phyloP scores from a whole-genome alignment of 2,888 invertebrate genomes.

The Aleiodes testaceus region DNA sequence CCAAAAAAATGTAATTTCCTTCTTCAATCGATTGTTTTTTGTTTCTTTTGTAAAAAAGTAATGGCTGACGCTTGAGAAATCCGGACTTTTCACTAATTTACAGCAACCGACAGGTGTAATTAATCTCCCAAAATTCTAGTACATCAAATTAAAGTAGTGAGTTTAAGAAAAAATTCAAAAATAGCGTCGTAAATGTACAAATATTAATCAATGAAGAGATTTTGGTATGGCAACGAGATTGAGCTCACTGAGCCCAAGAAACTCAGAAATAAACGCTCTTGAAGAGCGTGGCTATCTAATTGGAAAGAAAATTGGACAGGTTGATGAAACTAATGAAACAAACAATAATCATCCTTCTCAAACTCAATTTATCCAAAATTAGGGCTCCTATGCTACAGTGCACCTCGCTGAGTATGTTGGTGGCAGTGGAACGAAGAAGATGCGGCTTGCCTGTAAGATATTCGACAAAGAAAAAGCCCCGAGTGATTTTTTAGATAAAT shows the following conservation, averaged over 20 bases:
- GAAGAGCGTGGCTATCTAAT: conserved; percentile 89
- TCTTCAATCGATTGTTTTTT: conserved; percentile 46
- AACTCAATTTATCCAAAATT: conserved; percentile 20
- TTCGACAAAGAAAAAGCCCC: conserved; percentile 93
- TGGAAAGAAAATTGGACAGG: conserved; percentile 88
- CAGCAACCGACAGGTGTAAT: conserved; percentile 58
- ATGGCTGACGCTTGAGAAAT: conserved; percentile 61
- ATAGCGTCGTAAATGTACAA: neutral
- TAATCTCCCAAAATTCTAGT: conserved; percentile 64
- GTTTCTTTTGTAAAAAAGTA: conserved; percentile 44
- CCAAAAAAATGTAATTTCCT: too few species aligned
- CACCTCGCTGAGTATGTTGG: conserved; percentile 89
- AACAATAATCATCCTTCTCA: neutral
- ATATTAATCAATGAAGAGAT: conserved; percentile 60
- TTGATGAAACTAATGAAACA: conserved; percentile 47
- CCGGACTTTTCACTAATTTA: conserved; percentile 51
- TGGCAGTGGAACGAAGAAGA: conserved; percentile 80
- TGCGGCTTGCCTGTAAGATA: conserved; percentile 91
- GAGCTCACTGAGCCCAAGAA: conserved; percentile 81
- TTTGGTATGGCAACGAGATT: conserved; percentile 80
- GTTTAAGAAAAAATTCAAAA: conserved; percentile 10
- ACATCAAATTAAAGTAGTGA: conserved; percentile 28
- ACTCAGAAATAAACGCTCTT: conserved; percentile 89
- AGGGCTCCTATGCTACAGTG: conserved; percentile 93
- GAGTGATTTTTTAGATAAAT: conserved; percentile 91